Evolutionary conservation across 1,140 invertebrate genomes (phyloP).

Genomic region (Diuraphis noxia): DNA sequence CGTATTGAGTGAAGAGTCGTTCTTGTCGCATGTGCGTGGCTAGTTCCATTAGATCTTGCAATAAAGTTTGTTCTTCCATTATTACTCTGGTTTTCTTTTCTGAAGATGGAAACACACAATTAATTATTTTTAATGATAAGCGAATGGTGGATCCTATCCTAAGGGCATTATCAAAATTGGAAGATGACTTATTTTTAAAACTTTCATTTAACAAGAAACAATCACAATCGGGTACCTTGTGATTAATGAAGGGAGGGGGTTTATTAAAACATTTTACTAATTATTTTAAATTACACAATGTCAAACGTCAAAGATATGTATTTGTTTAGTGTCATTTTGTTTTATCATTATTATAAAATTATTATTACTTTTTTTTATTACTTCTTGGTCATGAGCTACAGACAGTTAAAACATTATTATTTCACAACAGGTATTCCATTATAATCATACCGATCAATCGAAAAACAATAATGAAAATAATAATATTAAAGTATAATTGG

Average conservation of each 20-base stretch:
- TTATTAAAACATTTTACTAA: neutral
- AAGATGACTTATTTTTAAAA: neutral
- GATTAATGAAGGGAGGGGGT: neutral
- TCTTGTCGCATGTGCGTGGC: slow-evolving; percentile 73
- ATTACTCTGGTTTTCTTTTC: slow-evolving; percentile 28
- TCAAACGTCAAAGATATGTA: neutral
- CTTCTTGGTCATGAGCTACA: neutral
- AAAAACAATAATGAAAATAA: neutral
- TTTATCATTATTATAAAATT: neutral
- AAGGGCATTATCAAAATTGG: neutral
- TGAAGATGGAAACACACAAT: neutral
- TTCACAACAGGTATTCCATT: neutral
- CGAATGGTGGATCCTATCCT: neutral
- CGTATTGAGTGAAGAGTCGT: slow-evolving; percentile 72
- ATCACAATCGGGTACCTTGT: neutral
- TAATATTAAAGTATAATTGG: neutral
- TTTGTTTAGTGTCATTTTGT: neutral
- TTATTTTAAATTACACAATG: neutral
- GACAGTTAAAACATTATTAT: neutral
- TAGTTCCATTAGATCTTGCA: slow-evolving; percentile 71
- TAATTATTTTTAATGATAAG: neutral
- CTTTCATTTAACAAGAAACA: neutral
- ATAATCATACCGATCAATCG: neutral
- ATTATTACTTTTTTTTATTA: neutral
- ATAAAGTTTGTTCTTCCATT: slow-evolving; percentile 56